Base-by-base conservation (phyloP, 2,113 vertebrate species). In the Heterochromis multidens region DNA sequence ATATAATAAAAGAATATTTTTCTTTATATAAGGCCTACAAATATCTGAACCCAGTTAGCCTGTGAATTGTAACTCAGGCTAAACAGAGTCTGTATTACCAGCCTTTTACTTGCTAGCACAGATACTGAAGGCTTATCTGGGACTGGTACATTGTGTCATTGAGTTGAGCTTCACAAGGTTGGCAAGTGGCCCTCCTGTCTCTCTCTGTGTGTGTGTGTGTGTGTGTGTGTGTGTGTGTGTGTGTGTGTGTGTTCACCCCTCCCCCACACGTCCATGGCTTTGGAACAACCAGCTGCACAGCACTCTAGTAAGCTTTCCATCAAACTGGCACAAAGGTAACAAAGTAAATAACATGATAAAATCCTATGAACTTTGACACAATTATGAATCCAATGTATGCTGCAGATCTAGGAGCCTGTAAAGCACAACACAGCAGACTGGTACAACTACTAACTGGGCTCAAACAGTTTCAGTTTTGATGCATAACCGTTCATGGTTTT, bases 141-240 rank as follows among this genome's bases (percentile, higher is more conserved):
- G 79, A 89, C 90, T 89, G 83, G 92, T 84, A 92, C 92, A 92
- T 89, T 88, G 86, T 92, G 93, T 93, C 90, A 92, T 86, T 91
- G 91, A 91, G 82, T 92, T 88, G 88, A 89, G 89, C 87, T 88
- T 84, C 78, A 90, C 92, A 93, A 89, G 92, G 89, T 90, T 92
- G 92, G 91, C 93, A 90, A 89, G 87, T 84, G 86, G 88, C 88
- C 88, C 80, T 90, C 57, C 5, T 82, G 76, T n/a, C 81, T 77
- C 56, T 54, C 62, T 54, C 35, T 54, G 79, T 49, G 72, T 43
- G 27, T 67, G 11, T 61, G 35, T 67, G 23, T 40, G 54, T 56
- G 65, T 82, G 72, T 81, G 77, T 60, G 67, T 82, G 52, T 84
- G 29, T 67, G 86, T 21, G 58, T 82, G 63, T 56, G 25, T 56